These are phyloP conservation scores for Drosophila mauritiana DNA, from an alignment of 1,140 invertebrate species.

Conservation along the genomic window DNA sequence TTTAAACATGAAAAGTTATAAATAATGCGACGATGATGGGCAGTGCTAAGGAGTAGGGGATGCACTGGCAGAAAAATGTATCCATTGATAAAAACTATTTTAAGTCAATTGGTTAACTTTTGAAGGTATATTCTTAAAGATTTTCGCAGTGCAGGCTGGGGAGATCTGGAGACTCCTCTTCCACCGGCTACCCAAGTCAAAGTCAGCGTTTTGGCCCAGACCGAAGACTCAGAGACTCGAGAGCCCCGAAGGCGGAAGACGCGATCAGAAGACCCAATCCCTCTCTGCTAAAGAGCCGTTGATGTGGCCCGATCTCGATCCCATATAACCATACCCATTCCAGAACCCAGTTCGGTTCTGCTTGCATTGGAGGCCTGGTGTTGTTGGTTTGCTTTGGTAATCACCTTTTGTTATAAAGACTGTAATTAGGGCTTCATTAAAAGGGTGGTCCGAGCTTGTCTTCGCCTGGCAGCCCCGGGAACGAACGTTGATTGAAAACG, in stretches of 20 bases:
- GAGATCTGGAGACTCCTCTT: not conserved
- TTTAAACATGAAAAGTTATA: slow-evolving; percentile 83
- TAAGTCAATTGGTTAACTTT: too few relatives aligned
- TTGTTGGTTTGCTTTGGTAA: slow-evolving; percentile 82
- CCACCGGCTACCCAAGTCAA: slow-evolving; percentile 26
- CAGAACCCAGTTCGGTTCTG: slow-evolving; percentile 1
- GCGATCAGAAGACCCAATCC: slow-evolving; percentile 2
- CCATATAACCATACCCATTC: not conserved
- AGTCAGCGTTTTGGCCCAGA: slow-evolving; percentile 9
- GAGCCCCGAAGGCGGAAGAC: slow-evolving; percentile 56
- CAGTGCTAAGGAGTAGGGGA: slow-evolving; percentile 9
- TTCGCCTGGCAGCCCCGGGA: slow-evolving; percentile 67
- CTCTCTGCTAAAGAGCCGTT: slow-evolving; percentile 67
- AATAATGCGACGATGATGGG: slow-evolving; percentile 71
- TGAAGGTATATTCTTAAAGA: not conserved
- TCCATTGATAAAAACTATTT: not conserved
- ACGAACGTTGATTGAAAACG: slow-evolving; percentile 78
- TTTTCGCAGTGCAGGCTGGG: slow-evolving; percentile 1
- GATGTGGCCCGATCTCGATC: slow-evolving; percentile 45
- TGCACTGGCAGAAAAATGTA: not conserved
- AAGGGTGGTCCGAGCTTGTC: slow-evolving; percentile 80
- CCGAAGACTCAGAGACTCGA: slow-evolving; percentile 22
- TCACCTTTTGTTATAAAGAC: slow-evolving; percentile 83
- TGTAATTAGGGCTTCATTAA: slow-evolving; percentile 83
- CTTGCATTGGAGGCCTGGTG: slow-evolving; percentile 28